Percentiles rank a stretch among this genome's conserved stretches.
Conservation (phyloP, 2,888 invertebrate genomes). For the Drosophila yooni region DNA sequence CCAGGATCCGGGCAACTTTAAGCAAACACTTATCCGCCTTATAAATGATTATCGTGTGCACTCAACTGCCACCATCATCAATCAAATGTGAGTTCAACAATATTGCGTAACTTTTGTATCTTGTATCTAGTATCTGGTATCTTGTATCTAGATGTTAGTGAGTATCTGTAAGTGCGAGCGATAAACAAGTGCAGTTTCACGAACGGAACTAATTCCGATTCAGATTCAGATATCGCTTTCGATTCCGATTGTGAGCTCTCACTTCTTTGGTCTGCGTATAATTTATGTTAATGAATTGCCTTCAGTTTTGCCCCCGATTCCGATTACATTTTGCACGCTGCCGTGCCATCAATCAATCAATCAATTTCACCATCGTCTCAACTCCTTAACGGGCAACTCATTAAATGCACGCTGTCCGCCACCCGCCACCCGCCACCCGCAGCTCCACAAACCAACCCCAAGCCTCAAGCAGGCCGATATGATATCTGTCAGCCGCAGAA, state of each 20-base stretch:
- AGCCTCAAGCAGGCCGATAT: slow-evolving; percentile 11
- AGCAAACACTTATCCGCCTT: slow-evolving; percentile 62
- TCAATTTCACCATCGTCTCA: slow-evolving; percentile 52
- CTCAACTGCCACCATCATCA: slow-evolving; percentile 67
- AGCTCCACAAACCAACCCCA: background rate
- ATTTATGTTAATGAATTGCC: slow-evolving; percentile 73
- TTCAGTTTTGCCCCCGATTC: slow-evolving; percentile 23
- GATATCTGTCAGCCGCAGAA: slow-evolving; percentile 48
- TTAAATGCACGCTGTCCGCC: slow-evolving; percentile 51
- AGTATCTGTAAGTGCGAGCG: slow-evolving; percentile 2
- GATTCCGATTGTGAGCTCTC: background rate
- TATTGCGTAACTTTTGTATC: slow-evolving; percentile 27
- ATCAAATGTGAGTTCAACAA: slow-evolving; percentile 66
- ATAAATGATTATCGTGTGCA: slow-evolving; percentile 73
- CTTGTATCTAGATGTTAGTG: too few relatives aligned
- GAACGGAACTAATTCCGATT: slow-evolving; percentile 15
- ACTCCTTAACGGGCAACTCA: slow-evolving; percentile 61
- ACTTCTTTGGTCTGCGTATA: slow-evolving; percentile 43
- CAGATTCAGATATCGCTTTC: background rate
- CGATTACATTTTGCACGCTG: slow-evolving; percentile 42
- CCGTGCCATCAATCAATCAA: slow-evolving; percentile 69
- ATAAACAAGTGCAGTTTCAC: slow-evolving; percentile 36
- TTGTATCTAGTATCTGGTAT: background rate
- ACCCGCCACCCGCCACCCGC: background rate
- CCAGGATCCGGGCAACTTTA: slow-evolving; percentile 15